These are phyloP conservation scores for Mesoclemmys tuberculata DNA, from an alignment of 2,113 vertebrate species.

Conservation along the genomic window DNA sequence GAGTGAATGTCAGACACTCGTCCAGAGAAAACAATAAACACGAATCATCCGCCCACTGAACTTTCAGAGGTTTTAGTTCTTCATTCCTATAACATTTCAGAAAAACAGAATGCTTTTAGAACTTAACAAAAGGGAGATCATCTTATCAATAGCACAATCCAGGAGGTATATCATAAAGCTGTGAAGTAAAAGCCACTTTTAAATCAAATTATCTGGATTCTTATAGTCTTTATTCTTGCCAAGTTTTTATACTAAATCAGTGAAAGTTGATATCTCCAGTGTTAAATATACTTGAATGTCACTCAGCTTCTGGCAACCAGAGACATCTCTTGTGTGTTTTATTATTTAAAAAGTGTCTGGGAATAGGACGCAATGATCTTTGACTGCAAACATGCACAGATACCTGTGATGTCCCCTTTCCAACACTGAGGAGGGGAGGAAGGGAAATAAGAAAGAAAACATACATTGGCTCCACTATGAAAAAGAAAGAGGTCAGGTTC, in stretches of 20 bases:
- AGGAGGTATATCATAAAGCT: slow-evolving; percentile 7
- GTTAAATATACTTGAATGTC: slow-evolving; percentile 40
- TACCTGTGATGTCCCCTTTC: background rate
- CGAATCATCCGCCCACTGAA: slow-evolving; percentile 32
- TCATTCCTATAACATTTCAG: slow-evolving; percentile 45
- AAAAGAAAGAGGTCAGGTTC: background rate
- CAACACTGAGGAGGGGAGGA: background rate
- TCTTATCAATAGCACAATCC: slow-evolving; percentile 41
- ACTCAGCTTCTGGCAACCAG: background rate
- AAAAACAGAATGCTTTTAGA: slow-evolving; percentile 53
- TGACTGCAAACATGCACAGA: background rate
- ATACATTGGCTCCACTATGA: background rate
- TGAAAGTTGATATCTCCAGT: slow-evolving; percentile 34
- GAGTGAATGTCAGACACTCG: background rate
- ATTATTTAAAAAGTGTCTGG: background rate
- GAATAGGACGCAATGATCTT: background rate
- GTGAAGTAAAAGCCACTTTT: slow-evolving; percentile 62
- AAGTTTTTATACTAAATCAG: slow-evolving; percentile 62
- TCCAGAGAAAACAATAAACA: slow-evolving; percentile 51
- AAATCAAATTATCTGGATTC: slow-evolving; percentile 66
- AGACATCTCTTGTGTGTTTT: background rate
- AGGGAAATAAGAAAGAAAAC: background rate
- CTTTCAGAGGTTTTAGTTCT: slow-evolving; percentile 37
- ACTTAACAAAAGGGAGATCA: slow-evolving; percentile 42
- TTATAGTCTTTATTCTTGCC: slow-evolving; percentile 61